phyloP scores from a whole-genome alignment of 2,888 invertebrate species.

The Galerucella nymphaeae region DNA sequence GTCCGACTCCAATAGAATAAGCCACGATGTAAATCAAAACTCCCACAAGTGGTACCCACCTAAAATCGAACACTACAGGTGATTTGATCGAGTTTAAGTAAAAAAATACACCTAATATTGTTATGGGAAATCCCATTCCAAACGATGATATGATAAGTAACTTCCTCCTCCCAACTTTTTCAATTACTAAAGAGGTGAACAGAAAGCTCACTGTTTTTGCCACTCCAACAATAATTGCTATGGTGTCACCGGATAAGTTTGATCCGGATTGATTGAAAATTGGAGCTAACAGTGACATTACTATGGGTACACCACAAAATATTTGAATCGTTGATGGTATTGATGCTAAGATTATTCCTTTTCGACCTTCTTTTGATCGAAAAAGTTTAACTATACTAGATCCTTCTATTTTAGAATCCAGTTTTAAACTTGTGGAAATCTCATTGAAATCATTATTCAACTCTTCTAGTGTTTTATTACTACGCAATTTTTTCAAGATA shows the following conservation, averaged over 20 bases:
- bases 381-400: slow-evolving; percentile 2
- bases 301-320: slow-evolving; percentile 18
- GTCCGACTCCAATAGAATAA: slow-evolving; percentile 28
- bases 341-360: slow-evolving; percentile 18
- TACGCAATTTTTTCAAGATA: slow-evolving; percentile 17
- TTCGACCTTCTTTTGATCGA: not conserved
- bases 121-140: not conserved
- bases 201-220: not conserved
- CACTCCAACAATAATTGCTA: slow-evolving; percentile 27
- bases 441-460: slow-evolving; percentile 9
- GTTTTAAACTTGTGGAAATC: not conserved
- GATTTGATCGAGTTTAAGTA: slow-evolving; percentile 3
- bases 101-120: slow-evolving; percentile 8
- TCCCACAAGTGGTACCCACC: slow-evolving; percentile 9
- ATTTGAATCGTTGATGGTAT: slow-evolving; percentile 14
- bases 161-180: slow-evolving; percentile 14
- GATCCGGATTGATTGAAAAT: slow-evolving; percentile 28
- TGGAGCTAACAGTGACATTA: slow-evolving; percentile 32
- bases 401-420: not conserved
- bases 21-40: slow-evolving; percentile 8
- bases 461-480: slow-evolving; percentile 16
- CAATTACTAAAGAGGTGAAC: not conserved
- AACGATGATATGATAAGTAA: slow-evolving; percentile 11
- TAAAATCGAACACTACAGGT: not conserved
- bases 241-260: slow-evolving; percentile 24